Base-by-base conservation (phyloP, 2,888 invertebrate genomes). In the Catocala nupta region DNA sequence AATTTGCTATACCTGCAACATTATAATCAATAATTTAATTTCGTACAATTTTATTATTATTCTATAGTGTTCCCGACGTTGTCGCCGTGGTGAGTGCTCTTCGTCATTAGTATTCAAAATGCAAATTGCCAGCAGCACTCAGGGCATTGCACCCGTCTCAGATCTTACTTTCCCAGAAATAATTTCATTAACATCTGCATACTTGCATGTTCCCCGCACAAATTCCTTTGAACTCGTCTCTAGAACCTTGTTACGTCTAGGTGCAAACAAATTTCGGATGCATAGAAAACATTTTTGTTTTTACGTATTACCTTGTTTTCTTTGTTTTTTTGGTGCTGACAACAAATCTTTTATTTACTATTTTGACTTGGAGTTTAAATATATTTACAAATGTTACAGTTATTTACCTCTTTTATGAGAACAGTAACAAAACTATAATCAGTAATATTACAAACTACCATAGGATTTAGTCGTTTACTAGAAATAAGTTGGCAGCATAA, bases 171-270 rank as follows among this genome's bases (percentile, higher is more conserved):
- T 92, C 91, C 85, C 88, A 91, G 91, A 91, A 92, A 92, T 92
- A 90, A 92, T 92, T 92, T 91, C 90, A 91, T 92, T 91, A 91
- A 90, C 90, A 90, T 90, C 90, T 87, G 87, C 90, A 90, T 90
- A 90, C 86, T 84, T 85, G 82, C 79, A 79, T 82, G 80, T 80
- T 84, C 81, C 82, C 80, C 81, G 85, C 81, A 78, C 81, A 66
- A 87, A 88, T 87, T 85, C 85, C 86, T 88, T 86, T 84, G 75
- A 81, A 84, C 81, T 78, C 78, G 78, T 8, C 8, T 78, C 82
- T 83, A 82, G 80, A 84, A 84, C 75, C 71, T 62, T 62, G 72
- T 68, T 73, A 68, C 66, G 69, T 75, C 71, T 70, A 77, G 58
- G 53, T 73, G 63, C 65, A 73, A 65, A 64, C 66, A 72, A 68